Percentiles rank a stretch among this genome's conserved stretches.
phyloP scores from a whole-genome alignment of 1,140 invertebrate genomes.

The Megalonaias nervosa region DNA sequence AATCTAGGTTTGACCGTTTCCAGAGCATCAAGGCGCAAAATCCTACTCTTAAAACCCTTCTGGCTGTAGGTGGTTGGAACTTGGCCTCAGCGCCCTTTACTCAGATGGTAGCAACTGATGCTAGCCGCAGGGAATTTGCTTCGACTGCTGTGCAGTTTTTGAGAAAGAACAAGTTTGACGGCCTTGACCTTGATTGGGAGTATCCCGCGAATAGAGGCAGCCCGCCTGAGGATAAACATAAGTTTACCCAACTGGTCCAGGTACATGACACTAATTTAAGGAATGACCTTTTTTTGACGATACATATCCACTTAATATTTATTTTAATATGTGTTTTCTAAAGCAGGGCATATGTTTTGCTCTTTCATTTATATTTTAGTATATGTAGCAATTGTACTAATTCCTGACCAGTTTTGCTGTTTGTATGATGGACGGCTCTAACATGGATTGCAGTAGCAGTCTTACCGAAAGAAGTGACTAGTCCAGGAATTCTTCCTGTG shows the following conservation, averaged over 20 bases:
- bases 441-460: too few species aligned
- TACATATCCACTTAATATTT: too few species aligned
- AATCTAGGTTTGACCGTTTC: constrained; percentile 92
- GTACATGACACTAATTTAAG: neutral
- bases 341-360: too few species aligned
- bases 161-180: constrained; percentile 81
- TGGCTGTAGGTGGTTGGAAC: constrained; percentile 98
- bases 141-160: neutral
- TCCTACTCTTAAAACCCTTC: constrained; percentile 90
- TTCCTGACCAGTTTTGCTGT: too few species aligned
- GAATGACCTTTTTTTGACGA: too few species aligned
- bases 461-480: too few species aligned
- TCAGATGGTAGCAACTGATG: constrained; percentile 50
- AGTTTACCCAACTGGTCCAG: constrained; percentile 75
- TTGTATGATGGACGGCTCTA: too few species aligned
- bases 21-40: constrained; percentile 95
- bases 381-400: too few species aligned
- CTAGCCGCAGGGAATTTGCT: constrained; percentile 1
- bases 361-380: too few species aligned
- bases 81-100: constrained; percentile 85
- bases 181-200: constrained; percentile 97
- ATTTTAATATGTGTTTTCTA: neutral
- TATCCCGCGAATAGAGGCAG: constrained; percentile 94
- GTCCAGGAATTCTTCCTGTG: too few species aligned
- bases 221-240: constrained; percentile 88